Base-by-base conservation (phyloP, 2,113 vertebrate species). In the Calyptommatus sinebrachiatus region DNA sequence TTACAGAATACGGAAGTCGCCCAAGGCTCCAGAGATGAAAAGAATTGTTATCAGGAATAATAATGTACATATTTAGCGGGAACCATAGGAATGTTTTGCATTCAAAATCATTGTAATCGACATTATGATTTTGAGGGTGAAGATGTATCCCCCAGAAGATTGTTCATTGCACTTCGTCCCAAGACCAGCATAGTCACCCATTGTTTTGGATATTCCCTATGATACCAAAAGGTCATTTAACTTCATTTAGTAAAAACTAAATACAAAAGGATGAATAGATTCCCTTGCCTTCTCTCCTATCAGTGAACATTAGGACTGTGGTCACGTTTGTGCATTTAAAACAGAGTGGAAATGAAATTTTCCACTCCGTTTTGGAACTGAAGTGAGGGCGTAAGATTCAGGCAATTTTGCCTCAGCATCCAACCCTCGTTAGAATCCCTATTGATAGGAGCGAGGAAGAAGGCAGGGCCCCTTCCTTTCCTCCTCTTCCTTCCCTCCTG, bases 1-100 rank as follows among this genome's bases (percentile, higher is more conserved):
- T 86, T 73, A 78, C 72, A 85, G 83, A 89, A 85, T 72, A 24
- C 1, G 29, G 35, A 63, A 67, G 61, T 73, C 29, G 29, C 66
- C 70, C 78, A 16, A 35, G 22, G 67, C 35, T 24, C 61, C 45
- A 20, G 8, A n/a, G 61, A 66, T 73, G 24, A 61, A 29, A 71
- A 31, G 50, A 73, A 10, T 24, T 5, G 70, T 35, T 21, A 67
- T 46, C 46, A 35, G 16, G 62, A 41, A 41, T 65, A 8, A 69
- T 14, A 57, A 7, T 16, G 8, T 12, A 18, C 45, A 80, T 7
- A 16, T 21, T 72, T 31, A 48, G 48, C 21, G 22, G 14, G 29
- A 29, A 12, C 21, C 60, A 7, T 2, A 41, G 70, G 65, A 63
- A 35, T 8, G 9, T 26, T 1, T 4, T 53, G n/a, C 18, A 9